Base-by-base conservation (phyloP, 2,888 invertebrate species). In the Tholera decimalis region DNA sequence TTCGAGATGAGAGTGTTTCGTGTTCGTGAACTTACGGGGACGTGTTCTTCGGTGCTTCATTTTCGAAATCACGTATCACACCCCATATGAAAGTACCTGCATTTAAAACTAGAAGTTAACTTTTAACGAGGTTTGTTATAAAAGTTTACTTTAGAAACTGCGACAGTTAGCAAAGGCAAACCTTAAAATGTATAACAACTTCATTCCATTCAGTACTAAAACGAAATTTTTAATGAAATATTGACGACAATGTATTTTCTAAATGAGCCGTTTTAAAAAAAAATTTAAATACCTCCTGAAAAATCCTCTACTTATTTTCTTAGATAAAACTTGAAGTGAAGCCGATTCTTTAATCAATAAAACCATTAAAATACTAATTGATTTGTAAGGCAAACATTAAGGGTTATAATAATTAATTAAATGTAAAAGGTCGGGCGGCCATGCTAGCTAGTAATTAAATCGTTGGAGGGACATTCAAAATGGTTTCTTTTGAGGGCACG, bases 381-480 rank as follows among this genome's bases (percentile, higher is more conserved):
- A 43, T 37, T 24, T 64, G 30, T 22, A 11, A n/a, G 30, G 44
- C 37, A 28, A 11, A 35, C 26, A 30, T 15, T 30, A 47, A 33
- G 11, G 9, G 35, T 37, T 26, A 24, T 44, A 59, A 51, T 46
- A 33, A 62, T 28, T 26, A 51, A 60, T 24, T 13, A 11, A 33
- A 26, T 39, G 24, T 43, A 37, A 46, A 30, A 55, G 43, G 51
- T 39, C 24, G 37, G 20, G 20, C 26, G 18, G 70, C 69, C 70
- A 72, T 65, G 26, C 58, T 57, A 71, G 62, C 53, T 43, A 56
- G 55, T 69, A 77, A 79, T 74, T 73, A 75, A 70, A 81, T 76
- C 53, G 56, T 60, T 71, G 58, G 67, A 72, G 80, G 73, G 66
- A 79, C 70, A 82, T 81, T 79, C 68, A 80, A 81, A 82, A 82